Conservation (phyloP, 1,140 invertebrate species). For the Bradysia coprophila region DNA sequence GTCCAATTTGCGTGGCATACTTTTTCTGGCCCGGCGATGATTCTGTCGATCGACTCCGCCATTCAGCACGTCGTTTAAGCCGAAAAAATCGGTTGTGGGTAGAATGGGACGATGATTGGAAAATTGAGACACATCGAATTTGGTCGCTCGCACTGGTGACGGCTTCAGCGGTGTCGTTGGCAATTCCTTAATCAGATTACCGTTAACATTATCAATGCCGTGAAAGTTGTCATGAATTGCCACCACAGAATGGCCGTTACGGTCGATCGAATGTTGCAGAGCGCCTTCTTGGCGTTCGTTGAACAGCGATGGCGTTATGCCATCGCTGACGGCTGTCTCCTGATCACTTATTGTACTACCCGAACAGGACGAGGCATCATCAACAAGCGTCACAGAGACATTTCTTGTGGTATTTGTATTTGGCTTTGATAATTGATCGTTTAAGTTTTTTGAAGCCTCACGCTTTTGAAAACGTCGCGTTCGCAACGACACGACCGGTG, state of each 20-base stretch:
- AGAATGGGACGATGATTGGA: background rate
- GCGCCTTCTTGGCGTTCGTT: constrained; percentile 18
- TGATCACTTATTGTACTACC: background rate
- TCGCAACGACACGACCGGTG: background rate
- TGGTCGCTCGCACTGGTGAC: background rate
- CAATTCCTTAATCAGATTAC: background rate
- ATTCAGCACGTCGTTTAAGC: background rate
- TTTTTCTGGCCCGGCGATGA: background rate
- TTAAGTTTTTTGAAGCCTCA: constrained; percentile 3
- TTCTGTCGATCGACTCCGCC: background rate
- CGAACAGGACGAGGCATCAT: background rate
- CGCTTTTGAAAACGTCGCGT: background rate
- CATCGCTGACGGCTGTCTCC: constrained; percentile 12
- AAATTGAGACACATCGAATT: background rate
- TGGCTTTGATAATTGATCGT: background rate
- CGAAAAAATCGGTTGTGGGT: background rate
- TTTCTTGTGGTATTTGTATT: background rate
- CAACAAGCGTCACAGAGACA: background rate
- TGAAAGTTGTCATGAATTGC: background rate
- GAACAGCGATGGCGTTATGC: constrained; percentile 15
- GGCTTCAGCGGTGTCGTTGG: background rate
- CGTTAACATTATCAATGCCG: background rate
- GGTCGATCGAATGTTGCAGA: background rate
- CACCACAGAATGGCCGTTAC: background rate
- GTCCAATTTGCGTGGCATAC: constrained; percentile 1